phyloP scores from a whole-genome alignment of 2,797 vertebrate genomes.

The Pelobates cultripes region DNA sequence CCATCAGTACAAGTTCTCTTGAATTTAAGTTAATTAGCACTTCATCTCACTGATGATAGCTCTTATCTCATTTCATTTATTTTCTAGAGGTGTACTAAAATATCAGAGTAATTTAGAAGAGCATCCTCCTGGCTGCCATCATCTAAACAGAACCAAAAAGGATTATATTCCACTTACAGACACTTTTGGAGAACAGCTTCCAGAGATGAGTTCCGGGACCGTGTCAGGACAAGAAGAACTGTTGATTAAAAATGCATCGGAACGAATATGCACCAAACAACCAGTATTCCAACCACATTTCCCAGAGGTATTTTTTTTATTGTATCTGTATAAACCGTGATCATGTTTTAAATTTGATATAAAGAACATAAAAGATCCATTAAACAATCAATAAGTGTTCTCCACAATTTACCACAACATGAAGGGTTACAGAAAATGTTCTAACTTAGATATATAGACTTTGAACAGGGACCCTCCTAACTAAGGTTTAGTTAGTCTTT shows the following conservation, averaged over 20 bases:
- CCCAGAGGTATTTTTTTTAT: slow-evolving; percentile 80
- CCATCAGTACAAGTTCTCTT: slow-evolving; percentile 38
- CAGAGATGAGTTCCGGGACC: slow-evolving; percentile 54
- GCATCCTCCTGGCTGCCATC: slow-evolving; percentile 89
- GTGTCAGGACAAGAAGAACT: slow-evolving; percentile 60
- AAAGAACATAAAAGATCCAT: no score
- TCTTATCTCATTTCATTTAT: slow-evolving; percentile 51
- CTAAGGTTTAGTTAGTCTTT: no score
- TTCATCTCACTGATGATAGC: slow-evolving; percentile 24
- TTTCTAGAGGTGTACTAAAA: slow-evolving; percentile 87
- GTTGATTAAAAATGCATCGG: slow-evolving; percentile 59
- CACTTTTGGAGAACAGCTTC: slow-evolving; percentile 55
- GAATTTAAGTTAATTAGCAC: slow-evolving; percentile 39
- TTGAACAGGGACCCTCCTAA: no score
- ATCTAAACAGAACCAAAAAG: slow-evolving; percentile 75
- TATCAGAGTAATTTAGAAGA: slow-evolving; percentile 89
- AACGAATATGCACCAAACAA: slow-evolving; percentile 79
- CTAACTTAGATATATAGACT: no score
- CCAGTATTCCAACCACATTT: slow-evolving; percentile 87
- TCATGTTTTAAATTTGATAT: no score
- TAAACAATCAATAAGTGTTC: no score
- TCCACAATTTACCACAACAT: no score
- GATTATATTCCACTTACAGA: slow-evolving; percentile 60
- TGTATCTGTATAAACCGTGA: not conserved
- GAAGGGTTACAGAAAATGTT: no score